Conservation (phyloP, 2,113 vertebrate genomes). For the Myxocyprinus asiaticus region DNA sequence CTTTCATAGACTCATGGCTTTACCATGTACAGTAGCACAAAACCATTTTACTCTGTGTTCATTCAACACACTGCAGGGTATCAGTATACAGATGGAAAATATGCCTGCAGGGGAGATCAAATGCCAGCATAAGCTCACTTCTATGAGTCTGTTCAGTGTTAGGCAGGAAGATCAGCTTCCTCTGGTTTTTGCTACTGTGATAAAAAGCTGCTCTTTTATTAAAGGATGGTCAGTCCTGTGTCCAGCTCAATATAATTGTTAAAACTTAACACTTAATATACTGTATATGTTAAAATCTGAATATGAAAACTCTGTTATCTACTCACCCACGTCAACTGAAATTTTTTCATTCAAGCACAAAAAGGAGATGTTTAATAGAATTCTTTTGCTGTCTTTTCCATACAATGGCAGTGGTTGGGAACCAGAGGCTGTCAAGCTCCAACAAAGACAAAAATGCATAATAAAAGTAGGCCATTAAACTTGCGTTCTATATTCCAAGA, state of each 20-base stretch:
- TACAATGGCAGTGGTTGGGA: no score
- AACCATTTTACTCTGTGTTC: neutral
- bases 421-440: no score
- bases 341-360: no score
- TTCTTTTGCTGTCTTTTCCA: no score
- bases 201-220: neutral
- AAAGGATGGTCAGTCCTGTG: neutral
- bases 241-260: neutral
- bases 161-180: neutral
- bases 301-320: no score
- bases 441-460: no score
- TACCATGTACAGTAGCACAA: neutral
- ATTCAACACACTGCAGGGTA: conserved; percentile 6
- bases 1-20: neutral
- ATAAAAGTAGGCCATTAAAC: no score
- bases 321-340: no score
- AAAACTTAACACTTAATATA: no score
- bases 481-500: no score
- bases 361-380: no score
- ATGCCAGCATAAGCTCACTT: neutral
- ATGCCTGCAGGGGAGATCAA: neutral
- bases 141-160: neutral
- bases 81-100: conserved; percentile 10
- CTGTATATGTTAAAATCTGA: no score
- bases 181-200: neutral